Evolutionary conservation across 2,888 invertebrate species (phyloP).

Genomic region (Baronia brevicornis): DNA sequence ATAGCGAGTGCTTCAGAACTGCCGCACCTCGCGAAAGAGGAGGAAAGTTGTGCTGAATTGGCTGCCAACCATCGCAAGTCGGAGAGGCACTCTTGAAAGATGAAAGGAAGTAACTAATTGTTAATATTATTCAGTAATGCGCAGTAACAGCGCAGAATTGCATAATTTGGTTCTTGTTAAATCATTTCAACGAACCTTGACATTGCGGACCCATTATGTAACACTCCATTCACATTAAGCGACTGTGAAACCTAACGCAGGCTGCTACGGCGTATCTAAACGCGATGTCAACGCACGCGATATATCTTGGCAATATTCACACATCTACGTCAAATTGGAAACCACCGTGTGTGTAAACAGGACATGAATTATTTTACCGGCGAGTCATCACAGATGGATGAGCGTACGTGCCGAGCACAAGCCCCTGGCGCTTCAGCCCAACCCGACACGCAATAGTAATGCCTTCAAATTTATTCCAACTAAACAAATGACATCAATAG

Average conservation of each 20-base stretch:
- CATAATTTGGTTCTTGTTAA: too few relatives aligned
- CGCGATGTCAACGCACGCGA: slow-evolving; percentile 12
- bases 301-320: slow-evolving; percentile 21
- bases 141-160: too few relatives aligned
- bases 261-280: slow-evolving; percentile 15
- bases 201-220: neutral
- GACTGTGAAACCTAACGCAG: slow-evolving; percentile 12
- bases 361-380: slow-evolving; percentile 40
- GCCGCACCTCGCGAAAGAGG: too few relatives aligned
- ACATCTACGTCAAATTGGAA: slow-evolving; percentile 36
- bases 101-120: too few relatives aligned
- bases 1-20: too few relatives aligned
- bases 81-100: too few relatives aligned
- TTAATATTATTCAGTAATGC: too few relatives aligned
- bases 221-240: slow-evolving; percentile 6
- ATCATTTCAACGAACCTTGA: too few relatives aligned
- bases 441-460: neutral
- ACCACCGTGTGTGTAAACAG: slow-evolving; percentile 35
- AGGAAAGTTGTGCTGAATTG: too few relatives aligned
- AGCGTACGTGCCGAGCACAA: slow-evolving; percentile 21
- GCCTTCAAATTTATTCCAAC: too few relatives aligned
- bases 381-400: slow-evolving; percentile 26
- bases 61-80: too few relatives aligned
- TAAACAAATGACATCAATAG: too few relatives aligned
- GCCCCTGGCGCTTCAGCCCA: slow-evolving; percentile 6